Evolutionary conservation across 92 coral and sea anemone species (phyloP).

Genomic region (Virgularia gustaviana): DNA sequence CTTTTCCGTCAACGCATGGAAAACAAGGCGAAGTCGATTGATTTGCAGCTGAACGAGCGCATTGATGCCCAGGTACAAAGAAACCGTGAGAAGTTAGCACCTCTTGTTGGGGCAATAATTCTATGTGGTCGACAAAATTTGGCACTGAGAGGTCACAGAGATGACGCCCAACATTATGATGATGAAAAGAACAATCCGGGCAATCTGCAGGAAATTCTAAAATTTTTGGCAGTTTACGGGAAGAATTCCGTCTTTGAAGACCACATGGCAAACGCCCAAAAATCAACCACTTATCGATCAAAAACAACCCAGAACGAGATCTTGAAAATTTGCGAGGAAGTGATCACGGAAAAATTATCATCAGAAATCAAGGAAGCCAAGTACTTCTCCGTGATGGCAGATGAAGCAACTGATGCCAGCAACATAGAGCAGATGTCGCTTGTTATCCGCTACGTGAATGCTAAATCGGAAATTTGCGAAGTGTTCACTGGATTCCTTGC

Average conservation of each 20-base stretch:
- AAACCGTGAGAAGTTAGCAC: background rate
- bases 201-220: background rate
- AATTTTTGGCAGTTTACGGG: background rate
- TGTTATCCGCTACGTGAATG: background rate
- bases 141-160: slow-evolving; percentile 7
- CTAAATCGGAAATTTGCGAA: background rate
- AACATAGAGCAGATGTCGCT: background rate
- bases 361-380: background rate
- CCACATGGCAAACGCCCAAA: background rate
- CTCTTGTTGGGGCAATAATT: background rate
- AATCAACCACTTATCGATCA: too few species aligned
- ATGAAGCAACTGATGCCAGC: background rate
- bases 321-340: background rate
- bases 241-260: background rate
- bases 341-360: background rate
- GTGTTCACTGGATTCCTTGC: background rate
- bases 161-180: background rate
- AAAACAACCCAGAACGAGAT: background rate
- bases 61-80: background rate
- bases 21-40: background rate
- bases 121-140: slow-evolving; percentile 6
- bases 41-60: background rate
- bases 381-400: background rate
- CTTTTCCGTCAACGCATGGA: background rate
- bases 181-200: background rate